These are phyloP conservation scores for Characodon lateralis DNA, from an alignment of 2,797 vertebrate species.

Conservation along the genomic window DNA sequence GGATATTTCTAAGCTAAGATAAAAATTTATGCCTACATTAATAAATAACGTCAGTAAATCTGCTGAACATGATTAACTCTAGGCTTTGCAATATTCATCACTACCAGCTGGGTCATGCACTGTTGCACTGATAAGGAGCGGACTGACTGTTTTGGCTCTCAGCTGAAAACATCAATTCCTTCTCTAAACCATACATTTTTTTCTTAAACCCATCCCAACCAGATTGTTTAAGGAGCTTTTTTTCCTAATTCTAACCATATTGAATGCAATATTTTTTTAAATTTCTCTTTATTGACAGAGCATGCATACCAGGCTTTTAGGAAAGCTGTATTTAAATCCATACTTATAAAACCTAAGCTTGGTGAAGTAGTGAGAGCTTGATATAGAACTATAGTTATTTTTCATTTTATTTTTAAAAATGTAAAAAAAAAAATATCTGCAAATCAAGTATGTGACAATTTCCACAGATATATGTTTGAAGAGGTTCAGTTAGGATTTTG, in stretches of 20 bases:
- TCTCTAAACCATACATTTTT: not conserved
- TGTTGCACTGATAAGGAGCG: not conserved
- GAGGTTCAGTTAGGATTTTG: not conserved
- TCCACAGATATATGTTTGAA: not conserved
- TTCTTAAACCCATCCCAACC: not conserved
- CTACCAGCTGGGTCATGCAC: constrained; percentile 1
- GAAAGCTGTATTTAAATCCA: not conserved
- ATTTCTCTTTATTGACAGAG: not conserved
- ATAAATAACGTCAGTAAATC: constrained; percentile 1
- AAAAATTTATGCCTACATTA: constrained; percentile 1
- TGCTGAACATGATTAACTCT: constrained; percentile 5
- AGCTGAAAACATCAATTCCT: constrained; percentile 1
- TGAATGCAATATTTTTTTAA: not conserved
- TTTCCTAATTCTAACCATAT: not conserved
- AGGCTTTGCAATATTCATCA: constrained; percentile 3
- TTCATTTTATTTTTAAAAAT: not conserved
- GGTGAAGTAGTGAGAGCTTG: not conserved
- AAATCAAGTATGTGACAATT: not conserved
- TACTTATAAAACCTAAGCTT: not conserved
- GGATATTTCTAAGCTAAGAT: constrained; percentile 22
- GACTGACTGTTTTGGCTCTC: not conserved
- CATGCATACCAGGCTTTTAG: not conserved
- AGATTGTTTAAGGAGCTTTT: not conserved
- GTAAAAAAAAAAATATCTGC: not conserved
- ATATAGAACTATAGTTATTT: not conserved